Evolutionary conservation across 2,888 invertebrate genomes (phyloP).

Genomic region (Stenchaetothrips biformis): DNA sequence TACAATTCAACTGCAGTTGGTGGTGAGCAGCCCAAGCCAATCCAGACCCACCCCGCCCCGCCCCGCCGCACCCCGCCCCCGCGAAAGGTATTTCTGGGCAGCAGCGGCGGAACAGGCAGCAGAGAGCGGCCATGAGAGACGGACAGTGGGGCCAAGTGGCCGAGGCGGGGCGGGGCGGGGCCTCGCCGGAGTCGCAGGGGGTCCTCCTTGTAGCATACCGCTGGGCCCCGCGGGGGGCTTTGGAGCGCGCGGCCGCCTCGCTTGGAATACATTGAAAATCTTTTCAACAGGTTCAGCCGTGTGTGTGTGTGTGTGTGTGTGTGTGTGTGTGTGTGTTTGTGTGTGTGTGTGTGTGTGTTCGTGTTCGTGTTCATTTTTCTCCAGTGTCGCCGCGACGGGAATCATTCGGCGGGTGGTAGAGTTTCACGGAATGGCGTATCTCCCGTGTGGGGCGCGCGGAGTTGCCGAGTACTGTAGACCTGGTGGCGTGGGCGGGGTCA

Average conservation of each 20-base stretch:
- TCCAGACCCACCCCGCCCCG: background rate
- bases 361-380: background rate
- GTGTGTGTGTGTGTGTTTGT: too few relatives aligned
- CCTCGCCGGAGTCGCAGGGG: background rate
- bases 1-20: too few relatives aligned
- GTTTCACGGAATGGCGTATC: too few relatives aligned
- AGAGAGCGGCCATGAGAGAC: background rate
- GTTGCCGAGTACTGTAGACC: too few relatives aligned
- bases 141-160: background rate
- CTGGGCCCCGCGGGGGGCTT: background rate
- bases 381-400: background rate
- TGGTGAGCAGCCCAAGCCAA: too few relatives aligned
- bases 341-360: too few relatives aligned
- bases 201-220: background rate
- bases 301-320: too few relatives aligned
- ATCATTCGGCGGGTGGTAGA: background rate
- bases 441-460: too few relatives aligned
- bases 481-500: too few relatives aligned
- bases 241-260: background rate
- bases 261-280: conserved; percentile 12
- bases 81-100: background rate
- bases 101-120: too few relatives aligned
- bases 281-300: background rate
- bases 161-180: background rate
- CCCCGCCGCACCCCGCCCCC: background rate